Conservation (phyloP, 1,140 invertebrate genomes). For the Drosophila pseudoobscura region DNA sequence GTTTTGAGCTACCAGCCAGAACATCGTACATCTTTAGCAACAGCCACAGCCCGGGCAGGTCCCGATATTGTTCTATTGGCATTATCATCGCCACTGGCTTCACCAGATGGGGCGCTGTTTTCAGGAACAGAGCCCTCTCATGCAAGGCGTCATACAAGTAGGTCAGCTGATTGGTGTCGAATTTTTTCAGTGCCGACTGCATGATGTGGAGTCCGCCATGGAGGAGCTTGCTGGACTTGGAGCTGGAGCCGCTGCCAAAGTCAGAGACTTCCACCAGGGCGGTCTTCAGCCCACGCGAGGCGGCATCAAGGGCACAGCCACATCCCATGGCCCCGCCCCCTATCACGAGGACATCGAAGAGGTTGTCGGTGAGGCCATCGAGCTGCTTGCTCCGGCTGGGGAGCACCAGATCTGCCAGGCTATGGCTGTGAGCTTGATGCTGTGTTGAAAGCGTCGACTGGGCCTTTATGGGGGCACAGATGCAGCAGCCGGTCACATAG, state of each 20-base stretch:
- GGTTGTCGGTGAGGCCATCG: constrained; percentile 43
- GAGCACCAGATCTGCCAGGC: not conserved
- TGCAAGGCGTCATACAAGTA: not conserved
- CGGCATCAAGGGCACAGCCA: constrained; percentile 86
- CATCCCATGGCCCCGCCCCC: constrained; percentile 96
- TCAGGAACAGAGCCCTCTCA: constrained; percentile 7
- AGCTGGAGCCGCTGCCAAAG: constrained; percentile 29
- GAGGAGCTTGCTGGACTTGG: constrained; percentile 30
- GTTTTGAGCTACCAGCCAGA: not conserved
- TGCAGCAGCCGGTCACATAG: no score
- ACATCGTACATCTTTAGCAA: constrained; percentile 18
- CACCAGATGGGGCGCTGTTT: constrained; percentile 17
- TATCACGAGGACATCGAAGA: constrained; percentile 96
- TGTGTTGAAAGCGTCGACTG: not conserved
- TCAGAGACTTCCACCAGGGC: constrained; percentile 19
- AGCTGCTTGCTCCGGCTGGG: constrained; percentile 6
- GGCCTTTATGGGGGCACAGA: no score
- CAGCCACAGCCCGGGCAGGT: constrained; percentile 5
- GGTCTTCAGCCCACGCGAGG: constrained; percentile 15
- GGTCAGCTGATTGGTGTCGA: not conserved
- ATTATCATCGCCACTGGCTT: constrained; percentile 8
- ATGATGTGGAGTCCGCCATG: constrained; percentile 12
- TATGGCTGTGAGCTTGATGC: not conserved
- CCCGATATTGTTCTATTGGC: not conserved
- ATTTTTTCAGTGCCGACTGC: not conserved